Base-by-base conservation (phyloP, 2,888 invertebrate species). In the Eutolmus rufibarbis region DNA sequence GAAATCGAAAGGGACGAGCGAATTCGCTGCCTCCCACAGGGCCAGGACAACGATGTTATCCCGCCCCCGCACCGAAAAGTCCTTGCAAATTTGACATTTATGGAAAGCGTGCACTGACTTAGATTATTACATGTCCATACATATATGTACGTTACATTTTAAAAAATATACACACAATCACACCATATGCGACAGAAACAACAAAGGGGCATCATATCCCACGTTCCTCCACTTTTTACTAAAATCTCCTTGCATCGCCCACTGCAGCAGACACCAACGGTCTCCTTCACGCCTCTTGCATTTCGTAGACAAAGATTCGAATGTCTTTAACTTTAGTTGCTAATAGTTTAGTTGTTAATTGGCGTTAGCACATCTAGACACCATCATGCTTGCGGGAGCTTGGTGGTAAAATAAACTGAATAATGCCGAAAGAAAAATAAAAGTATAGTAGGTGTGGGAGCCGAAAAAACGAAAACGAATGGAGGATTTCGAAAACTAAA, bases 401-500 rank as follows among this genome's bases (percentile, higher is more conserved):
- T 19, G 19, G 28, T 66, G 28, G 12, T 66, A 66, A 66, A 66
- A 66, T 12, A 66, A n/a, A 66, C 12, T 66, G 1, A 66, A 46
- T 8, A 66, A 66, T 66, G 66, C 66, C 66, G 66, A 66, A 66
- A 66, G 12, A 23, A 66, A 23, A 28, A 66, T 66, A 66, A 23
- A n/a, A 19, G 5, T 16, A n/a, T 28, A 56, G 56, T 56, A 19
- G 56, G 56, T 19, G 23, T 66, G 12, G 28, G 66, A 23, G 23
- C 3, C 14, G 66, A 56, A 19, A 19, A 66, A 19, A 66, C 66
- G 5, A 66, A 66, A 66, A 28, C 9, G 56, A 66, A 66, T 19
- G 28, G 34, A 28, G 51, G 79, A 51, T 79, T 79, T 79, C 79
- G 51, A 79, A 79, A 79, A 79, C 79, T 28, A 79, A 79, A 79